Evolutionary conservation across 1,140 invertebrate species (phyloP), one percentile per base, ranked within the genome.

Genomic region (Anastrepha ludens): DNA sequence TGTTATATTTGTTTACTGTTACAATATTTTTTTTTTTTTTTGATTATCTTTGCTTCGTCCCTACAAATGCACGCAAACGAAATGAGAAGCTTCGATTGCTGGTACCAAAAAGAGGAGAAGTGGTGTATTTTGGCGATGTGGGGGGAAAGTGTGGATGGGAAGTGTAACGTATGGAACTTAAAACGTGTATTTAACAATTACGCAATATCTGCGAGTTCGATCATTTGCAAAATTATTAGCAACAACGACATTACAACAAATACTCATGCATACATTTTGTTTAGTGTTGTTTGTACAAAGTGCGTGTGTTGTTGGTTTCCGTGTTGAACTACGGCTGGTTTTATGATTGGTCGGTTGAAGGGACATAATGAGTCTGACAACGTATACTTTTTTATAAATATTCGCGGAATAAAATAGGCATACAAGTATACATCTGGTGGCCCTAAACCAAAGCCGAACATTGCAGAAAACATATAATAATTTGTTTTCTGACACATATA

Each of bases 11-110:
- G 41, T 44, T 70, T 70, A 29, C 0, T 29, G 29, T 29, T 29
- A 1, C 67, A 47, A 55, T n/a, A n/a, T n/a, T n/a, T n/a, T 47
- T 74, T 9, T 55, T n/a, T 81, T 81, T 81, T 81, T 55, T 81
- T 81, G 8, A 55, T 81, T 81, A 81, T 81, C 47, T n/a, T 17
- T 78, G 13, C 13, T 81, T 55, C 41, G 74, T 55, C 20, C 47
- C 47, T 55, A 20, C 44, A 7, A 81, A 50, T 47, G 20, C 44
- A 81, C 44, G n/a, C 17, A 20, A 55, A 81, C 44, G 74, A 55
- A 55, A n/a, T 81, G n/a, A n/a, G n/a, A 0, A 55, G 20, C 17
- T 44, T 74, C 17, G 44, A 11, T 29, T 29, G n/a, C 47, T 81
- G 47, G 20, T 55, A 81, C 44, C 47, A 55, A 55, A 81, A 55